Percentiles rank a stretch among this genome's conserved stretches.
phyloP scores from a whole-genome alignment of 2,113 vertebrate genomes.

The Xiphorhynchus elegans region DNA sequence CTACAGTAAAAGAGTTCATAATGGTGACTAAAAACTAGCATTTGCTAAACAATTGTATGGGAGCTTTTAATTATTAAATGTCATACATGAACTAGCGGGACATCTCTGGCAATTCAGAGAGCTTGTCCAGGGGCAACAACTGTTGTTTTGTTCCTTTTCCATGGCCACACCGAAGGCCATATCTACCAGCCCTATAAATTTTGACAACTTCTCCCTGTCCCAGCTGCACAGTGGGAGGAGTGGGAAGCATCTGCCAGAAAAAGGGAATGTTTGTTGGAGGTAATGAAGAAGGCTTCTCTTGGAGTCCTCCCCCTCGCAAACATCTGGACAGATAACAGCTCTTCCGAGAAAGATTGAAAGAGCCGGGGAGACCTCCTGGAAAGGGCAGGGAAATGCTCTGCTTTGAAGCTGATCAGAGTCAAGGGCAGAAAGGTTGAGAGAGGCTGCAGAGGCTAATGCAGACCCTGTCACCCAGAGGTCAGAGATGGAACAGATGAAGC shows the following conservation, averaged over 20 bases:
- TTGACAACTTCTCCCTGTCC: conserved; percentile 2
- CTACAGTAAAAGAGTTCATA: conserved; percentile 41
- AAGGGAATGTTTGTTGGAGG: conserved; percentile 27
- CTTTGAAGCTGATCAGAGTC: not conserved
- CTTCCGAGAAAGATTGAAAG: not conserved
- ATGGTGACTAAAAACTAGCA: not conserved
- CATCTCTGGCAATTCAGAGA: not conserved
- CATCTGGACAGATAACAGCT: conserved; percentile 53
- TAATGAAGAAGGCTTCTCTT: conserved; percentile 22
- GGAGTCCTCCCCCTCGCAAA: conserved; percentile 46
- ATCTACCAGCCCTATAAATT: not conserved
- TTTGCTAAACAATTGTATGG: conserved; percentile 24
- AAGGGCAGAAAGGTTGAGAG: not conserved
- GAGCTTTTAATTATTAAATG: conserved; percentile 32
- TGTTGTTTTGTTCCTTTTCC: not conserved
- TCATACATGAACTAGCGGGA: not conserved
- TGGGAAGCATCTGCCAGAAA: conserved; percentile 15
- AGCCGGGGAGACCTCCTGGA: not conserved
- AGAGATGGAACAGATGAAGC: not conserved
- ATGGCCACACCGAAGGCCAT: not conserved
- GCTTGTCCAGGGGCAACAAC: not conserved
- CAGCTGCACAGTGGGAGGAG: conserved; percentile 52
- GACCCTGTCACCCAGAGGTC: not conserved
- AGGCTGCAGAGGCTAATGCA: rapidly evolving
- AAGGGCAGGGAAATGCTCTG: not conserved